These are phyloP conservation scores for Oryzias sinensis DNA, from an alignment of 2,797 vertebrate genomes.

Conservation along the genomic window DNA sequence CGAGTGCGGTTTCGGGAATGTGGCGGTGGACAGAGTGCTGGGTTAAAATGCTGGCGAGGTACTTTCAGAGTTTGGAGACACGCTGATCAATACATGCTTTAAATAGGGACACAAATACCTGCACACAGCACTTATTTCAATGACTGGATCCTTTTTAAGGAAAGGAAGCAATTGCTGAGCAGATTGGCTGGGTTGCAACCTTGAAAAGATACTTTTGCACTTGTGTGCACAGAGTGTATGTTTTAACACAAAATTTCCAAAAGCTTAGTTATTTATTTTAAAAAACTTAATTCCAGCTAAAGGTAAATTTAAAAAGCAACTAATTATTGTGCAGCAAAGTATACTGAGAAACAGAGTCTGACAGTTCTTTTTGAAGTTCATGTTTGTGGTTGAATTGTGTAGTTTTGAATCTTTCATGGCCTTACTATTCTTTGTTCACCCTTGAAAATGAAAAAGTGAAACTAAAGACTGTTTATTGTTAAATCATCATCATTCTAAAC, in stretches of 20 bases:
- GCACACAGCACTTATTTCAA: constrained; percentile 76
- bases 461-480: too few relatives aligned
- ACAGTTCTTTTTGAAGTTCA: too few relatives aligned
- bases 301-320: neutral
- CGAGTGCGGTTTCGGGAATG: constrained; percentile 13
- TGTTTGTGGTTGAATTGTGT: too few relatives aligned
- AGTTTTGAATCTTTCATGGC: too few relatives aligned
- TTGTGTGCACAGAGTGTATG: constrained; percentile 1
- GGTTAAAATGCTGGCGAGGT: constrained; percentile 71
- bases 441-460: too few relatives aligned
- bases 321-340: neutral
- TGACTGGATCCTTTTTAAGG: constrained; percentile 60
- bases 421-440: too few relatives aligned
- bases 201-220: constrained; percentile 14
- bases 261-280: constrained; percentile 14
- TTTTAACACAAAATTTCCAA: neutral
- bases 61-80: constrained; percentile 68
- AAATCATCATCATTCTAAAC: too few relatives aligned
- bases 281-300: constrained; percentile 1
- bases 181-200: constrained; percentile 43
- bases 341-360: neutral
- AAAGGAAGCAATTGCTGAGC: constrained; percentile 65
- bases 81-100: constrained; percentile 70
- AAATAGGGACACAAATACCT: constrained; percentile 74
- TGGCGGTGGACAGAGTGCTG: constrained; percentile 38